These are phyloP conservation scores for Dasypogon diadema DNA, from an alignment of 2,888 invertebrate genomes.

Conservation along the genomic window DNA sequence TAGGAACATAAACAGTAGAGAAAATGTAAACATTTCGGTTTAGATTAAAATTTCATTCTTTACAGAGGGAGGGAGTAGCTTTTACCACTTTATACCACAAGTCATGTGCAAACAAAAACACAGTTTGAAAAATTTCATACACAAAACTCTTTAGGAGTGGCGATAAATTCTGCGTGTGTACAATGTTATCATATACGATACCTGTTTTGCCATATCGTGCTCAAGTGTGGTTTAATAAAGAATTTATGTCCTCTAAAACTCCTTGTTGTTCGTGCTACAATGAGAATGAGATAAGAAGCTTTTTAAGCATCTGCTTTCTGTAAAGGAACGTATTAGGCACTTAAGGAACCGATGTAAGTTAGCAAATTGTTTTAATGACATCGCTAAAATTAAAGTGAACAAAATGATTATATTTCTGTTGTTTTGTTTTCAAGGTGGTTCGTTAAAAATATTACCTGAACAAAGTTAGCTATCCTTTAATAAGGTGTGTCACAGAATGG, in stretches of 20 bases:
- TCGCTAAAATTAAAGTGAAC: not conserved
- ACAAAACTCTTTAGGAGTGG: not conserved
- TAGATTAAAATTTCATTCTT: slow-evolving; percentile 5
- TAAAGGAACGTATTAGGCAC: not conserved
- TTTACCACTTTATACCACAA: slow-evolving; percentile 21
- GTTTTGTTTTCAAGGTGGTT: too few species aligned
- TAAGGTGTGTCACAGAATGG: too few species aligned
- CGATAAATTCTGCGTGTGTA: slow-evolving; percentile 29
- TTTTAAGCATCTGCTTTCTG: slow-evolving; percentile 22
- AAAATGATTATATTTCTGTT: too few species aligned
- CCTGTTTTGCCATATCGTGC: slow-evolving; percentile 13
- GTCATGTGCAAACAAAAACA: not conserved
- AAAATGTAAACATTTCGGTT: slow-evolving; percentile 1
- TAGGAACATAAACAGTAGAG: not conserved
- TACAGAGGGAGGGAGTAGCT: not conserved
- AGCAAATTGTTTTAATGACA: slow-evolving; percentile 36
- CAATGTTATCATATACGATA: slow-evolving; percentile 28
- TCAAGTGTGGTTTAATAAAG: slow-evolving; percentile 37
- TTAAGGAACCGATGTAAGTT: slow-evolving; percentile 7
- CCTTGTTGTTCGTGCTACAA: not conserved
- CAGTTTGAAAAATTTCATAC: slow-evolving; percentile 3
- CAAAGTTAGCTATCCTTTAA: too few species aligned
- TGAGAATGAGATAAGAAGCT: slow-evolving; percentile 28
- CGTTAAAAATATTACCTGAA: too few species aligned
- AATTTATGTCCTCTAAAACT: slow-evolving; percentile 37